Evolutionary conservation across 2,797 vertebrate genomes (phyloP).

Genomic region (Neostethus bicornis): DNA sequence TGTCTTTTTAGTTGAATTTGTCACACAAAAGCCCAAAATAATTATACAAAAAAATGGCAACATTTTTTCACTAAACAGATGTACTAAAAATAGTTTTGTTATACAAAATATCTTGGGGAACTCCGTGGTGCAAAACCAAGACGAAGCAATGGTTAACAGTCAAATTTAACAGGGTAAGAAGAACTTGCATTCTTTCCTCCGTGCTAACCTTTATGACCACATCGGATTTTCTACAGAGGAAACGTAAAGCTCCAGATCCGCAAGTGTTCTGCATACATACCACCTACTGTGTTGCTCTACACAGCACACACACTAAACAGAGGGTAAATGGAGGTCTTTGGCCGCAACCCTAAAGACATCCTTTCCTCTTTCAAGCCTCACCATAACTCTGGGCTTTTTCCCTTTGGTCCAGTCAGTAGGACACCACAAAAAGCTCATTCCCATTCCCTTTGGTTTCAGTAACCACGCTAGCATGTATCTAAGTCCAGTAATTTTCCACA

Average conservation of each 20-base stretch:
- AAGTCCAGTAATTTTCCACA: conserved; percentile 62
- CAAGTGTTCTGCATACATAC: conserved; percentile 21
- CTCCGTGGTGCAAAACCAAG: neutral
- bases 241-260: conserved; percentile 19
- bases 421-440: conserved; percentile 63
- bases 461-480: conserved; percentile 41
- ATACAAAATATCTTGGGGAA: too few species aligned
- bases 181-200: neutral
- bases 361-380: conserved; percentile 59
- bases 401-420: conserved; percentile 61
- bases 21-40: neutral
- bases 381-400: conserved; percentile 53
- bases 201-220: conserved; percentile 1
- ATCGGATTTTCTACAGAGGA: conserved; percentile 27
- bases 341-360: conserved; percentile 59
- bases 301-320: conserved; percentile 26
- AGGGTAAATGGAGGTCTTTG: conserved; percentile 57
- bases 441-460: conserved; percentile 47
- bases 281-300: conserved; percentile 44
- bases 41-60: neutral
- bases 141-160: neutral
- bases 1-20: neutral
- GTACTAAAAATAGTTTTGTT: too few species aligned
- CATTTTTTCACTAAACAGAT: too few species aligned
- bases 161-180: neutral